Conservation (phyloP, 2,888 invertebrate genomes). For the Hyalella azteca region DNA sequence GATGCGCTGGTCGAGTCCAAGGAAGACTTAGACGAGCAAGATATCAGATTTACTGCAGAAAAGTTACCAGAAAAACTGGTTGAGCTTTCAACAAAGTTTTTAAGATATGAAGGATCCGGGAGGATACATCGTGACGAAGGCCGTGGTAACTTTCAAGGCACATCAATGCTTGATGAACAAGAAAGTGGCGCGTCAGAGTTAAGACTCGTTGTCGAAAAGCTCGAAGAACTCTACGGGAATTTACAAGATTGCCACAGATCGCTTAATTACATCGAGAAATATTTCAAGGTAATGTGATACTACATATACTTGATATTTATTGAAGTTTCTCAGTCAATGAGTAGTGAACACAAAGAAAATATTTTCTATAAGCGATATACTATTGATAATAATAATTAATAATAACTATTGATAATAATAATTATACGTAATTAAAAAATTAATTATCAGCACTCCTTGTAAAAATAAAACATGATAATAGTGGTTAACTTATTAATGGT, state of each 20-base stretch:
- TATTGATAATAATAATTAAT: too few species aligned
- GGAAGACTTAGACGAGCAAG: background rate
- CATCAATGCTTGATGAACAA: background rate
- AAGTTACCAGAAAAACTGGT: background rate
- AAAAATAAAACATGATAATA: too few species aligned
- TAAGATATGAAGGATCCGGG: background rate
- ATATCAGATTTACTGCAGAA: background rate
- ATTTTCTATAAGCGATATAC: too few species aligned
- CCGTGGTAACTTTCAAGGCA: too few species aligned
- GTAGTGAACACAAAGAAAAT: too few species aligned
- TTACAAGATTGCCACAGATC: constrained; percentile 45
- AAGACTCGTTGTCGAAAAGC: constrained; percentile 11
- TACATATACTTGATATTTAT: too few species aligned
- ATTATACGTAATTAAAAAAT: too few species aligned
- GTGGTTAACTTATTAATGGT: too few species aligned
- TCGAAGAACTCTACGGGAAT: constrained; percentile 37
- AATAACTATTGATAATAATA: too few species aligned
- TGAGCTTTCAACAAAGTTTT: background rate
- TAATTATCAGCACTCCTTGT: too few species aligned
- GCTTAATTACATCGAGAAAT: constrained; percentile 48
- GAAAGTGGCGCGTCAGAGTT: background rate
- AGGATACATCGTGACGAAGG: too few species aligned
- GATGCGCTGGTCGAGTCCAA: background rate
- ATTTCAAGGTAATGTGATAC: constrained; percentile 48
- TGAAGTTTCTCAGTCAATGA: too few species aligned